Evolutionary conservation across 2,113 vertebrate species (phyloP), one percentile per base, ranked within the genome.

Genomic region (Ranitomeya variabilis): DNA sequence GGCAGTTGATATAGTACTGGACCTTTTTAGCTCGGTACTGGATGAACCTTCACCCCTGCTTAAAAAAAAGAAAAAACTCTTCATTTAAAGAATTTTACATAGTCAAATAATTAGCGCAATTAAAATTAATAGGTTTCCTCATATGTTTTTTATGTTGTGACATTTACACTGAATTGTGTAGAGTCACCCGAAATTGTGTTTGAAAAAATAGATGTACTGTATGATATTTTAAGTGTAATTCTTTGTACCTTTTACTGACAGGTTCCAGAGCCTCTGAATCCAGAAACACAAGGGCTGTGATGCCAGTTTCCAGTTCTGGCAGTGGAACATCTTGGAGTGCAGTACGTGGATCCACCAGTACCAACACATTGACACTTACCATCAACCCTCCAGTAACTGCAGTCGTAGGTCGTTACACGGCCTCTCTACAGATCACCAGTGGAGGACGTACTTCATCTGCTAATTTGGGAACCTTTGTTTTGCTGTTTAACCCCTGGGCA

Each of bases 401-500:
- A 0, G 90, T 93, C 10, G 91, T 98, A 0, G 97, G 97, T 4
- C 87, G 90, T 11, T 98, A 97, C 92, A 90, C 18, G 0, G 55
- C 98, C 77, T 87, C 4, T 0, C 10, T 91, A 14, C 92, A 88
- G 87, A 87, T 57, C 31, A 80, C 87, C 54, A 87, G 90, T 84
- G 54, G 9, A 78, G 71, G 80, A 10, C 57, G 45, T 6, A 31
- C 59, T 10, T 64, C n/a, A 66, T 31, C 92, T 14, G 0, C 0
- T 8, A 76, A 0, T 15, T 91, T 95, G 10, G 95, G 94, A 23
- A 87, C 52, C 0, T 93, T 96, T 4, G 80, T 93, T 52, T 15
- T 97, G 87, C 96, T 99, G 16, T 99, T 97, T 90, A 99, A 99
- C 87, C 95, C 97, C 18, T 98, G 97, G 97, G 91, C 92, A 85